Base-by-base conservation (phyloP, 1,140 invertebrate genomes). In the Sarcophaga peregrina region DNA sequence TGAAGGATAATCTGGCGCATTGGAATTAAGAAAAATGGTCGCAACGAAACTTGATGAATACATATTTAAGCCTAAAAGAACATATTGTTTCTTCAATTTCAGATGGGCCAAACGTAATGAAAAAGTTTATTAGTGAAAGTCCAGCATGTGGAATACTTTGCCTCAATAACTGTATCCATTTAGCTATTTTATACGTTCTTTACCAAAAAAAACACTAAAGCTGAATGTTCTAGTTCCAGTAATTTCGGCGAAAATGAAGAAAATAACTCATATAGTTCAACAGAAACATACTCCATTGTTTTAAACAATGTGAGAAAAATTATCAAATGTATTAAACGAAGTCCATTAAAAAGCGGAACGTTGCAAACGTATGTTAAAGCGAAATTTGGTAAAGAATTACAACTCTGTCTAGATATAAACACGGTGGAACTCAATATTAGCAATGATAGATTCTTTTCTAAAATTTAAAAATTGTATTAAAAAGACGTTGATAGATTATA, bases 341-440 rank as follows among this genome's bases (percentile, higher is more conserved):
- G 13, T 74, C 73, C 73, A 37, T 45, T 46, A 46, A 74, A 74
- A 74, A 74, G 25, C 45, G 73, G 45, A 45, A 45, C 11, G 73
- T 74, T 74, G 73, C 73, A 74, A 74, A 74, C 25, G 25, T 74
- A 74, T 74, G 45, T 74, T 74, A 74, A 74, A 74, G 17, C 73
- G 45, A 17, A 74, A 45, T 74, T 74, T 46, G 73, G 17, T 45
- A 74, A 74, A 46, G 17, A 74, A 46, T 74, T 74, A 46, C 73
- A 74, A 74, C 73, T 74, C 45, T 45, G 20, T 46, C 13, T 74
- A 74, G 73, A 74, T 74, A 45, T 37, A 37, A 37, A 74, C 17
- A 46, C 73, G 73, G 25, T 37, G 73, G 73, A 74, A 46, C 73
- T 45, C 25, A 5, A 17, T 74, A 10, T 25, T 46, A 74, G 72